phyloP scores from a whole-genome alignment of 2,888 invertebrate species.

The Stenchaetothrips biformis region DNA sequence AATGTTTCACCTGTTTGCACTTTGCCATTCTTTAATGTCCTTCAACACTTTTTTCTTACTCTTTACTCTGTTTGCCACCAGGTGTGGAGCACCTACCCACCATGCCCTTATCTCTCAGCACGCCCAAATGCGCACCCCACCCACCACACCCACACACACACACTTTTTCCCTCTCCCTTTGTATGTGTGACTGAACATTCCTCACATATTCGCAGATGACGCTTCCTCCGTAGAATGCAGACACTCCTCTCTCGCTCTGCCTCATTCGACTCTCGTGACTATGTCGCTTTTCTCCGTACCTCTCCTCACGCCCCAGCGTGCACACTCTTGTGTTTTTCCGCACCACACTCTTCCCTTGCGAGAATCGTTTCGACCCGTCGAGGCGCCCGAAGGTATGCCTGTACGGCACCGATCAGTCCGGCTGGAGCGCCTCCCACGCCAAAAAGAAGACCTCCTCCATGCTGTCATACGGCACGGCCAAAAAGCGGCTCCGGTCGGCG shows the following conservation, averaged over 20 bases:
- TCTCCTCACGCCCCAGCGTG: not conserved
- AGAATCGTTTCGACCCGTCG: too few species aligned
- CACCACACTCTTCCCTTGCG: not conserved
- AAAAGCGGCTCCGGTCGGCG: not conserved
- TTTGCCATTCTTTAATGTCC: too few species aligned
- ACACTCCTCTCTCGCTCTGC: not conserved
- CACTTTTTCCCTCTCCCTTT: not conserved
- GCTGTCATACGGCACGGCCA: not conserved
- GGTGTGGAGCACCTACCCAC: too few species aligned
- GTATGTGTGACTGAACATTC: not conserved
- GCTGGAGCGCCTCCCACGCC: not conserved
- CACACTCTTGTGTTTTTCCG: not conserved
- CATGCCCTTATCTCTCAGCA: constrained; percentile 9
- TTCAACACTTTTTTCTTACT: too few species aligned
- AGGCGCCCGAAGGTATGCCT: too few species aligned
- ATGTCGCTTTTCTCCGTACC: not conserved
- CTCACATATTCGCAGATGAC: constrained; percentile 8
- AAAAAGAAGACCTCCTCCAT: too few species aligned
- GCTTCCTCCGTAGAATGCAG: not conserved
- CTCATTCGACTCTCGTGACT: not conserved
- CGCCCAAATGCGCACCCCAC: constrained; percentile 13
- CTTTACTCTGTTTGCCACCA: too few species aligned
- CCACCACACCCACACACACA: not conserved
- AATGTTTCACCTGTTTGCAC: too few species aligned
- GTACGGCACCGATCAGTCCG: not conserved